Evolutionary conservation across 2,888 invertebrate species (phyloP), one percentile per base, ranked within the genome.

Genomic region (Euproctis similis): DNA sequence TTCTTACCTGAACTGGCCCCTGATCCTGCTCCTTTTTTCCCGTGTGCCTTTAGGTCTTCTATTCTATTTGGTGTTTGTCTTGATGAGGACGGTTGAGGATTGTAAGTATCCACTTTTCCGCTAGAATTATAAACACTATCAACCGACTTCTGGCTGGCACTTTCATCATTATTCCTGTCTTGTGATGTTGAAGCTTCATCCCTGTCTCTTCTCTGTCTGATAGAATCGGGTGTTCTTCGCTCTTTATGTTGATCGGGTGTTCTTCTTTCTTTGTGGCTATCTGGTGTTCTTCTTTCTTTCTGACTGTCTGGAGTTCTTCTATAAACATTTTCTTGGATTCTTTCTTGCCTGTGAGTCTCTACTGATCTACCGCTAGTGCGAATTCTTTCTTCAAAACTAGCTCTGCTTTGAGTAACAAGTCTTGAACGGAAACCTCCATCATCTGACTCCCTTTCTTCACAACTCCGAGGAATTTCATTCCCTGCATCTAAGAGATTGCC

Each of bases 61-160:
- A 84, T 78, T 42, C 82, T 68, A 37, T 58, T 82, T 4, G 82
- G 82, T 1, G 82, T 72, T 33, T 77, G 72, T 52, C 81, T 63
- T n/a, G 80, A 74, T 0, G 86, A 86, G 1, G 86, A 81, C 1
- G 82, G 78, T 26, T 80, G 84, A n/a, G 81, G 77, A 31, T 67
- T 68, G 34, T 68, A 72, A 1, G 60, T 44, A 25, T 85, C 85
- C 4, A 62, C 52, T 42, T 81, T 78, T 9, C 78, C 82, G 36
- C 82, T 87, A 0, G 87, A 81, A 46, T 87, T 87, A 47, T 88
- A 88, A 2, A 88, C 87, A 45, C 88, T 87, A 53, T 88, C 88
- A 12, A 65, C 76, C 8, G 82, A 82, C 39, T 84, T 84, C 41
- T 84, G 84, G 53, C 82, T 82, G 12, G 76, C 72, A 50, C 60